Evolutionary conservation across 2,113 vertebrate species (phyloP).

Genomic region (Zapus hudsonius): DNA sequence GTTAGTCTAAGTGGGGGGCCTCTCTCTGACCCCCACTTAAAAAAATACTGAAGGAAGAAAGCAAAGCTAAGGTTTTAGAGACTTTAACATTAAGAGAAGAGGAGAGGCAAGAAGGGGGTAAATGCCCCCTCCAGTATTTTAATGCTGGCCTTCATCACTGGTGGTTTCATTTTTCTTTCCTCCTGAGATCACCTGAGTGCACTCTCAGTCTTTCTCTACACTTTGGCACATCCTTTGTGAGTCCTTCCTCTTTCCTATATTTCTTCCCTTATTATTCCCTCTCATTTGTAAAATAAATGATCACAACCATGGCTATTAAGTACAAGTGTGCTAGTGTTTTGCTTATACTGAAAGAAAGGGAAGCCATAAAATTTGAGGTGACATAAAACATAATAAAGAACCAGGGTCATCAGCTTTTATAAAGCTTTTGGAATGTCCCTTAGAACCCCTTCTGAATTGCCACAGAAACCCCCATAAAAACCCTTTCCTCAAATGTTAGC

Average conservation of each 20-base stretch:
- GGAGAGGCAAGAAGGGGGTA: too few relatives aligned
- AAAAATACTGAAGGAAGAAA: too few relatives aligned
- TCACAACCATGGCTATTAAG: neutral
- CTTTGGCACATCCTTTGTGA: neutral
- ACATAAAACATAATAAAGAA: conserved; percentile 65
- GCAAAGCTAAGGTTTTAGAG: too few relatives aligned
- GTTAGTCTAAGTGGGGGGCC: neutral
- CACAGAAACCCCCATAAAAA: conserved; percentile 2
- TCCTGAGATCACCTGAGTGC: neutral
- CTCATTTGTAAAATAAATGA: conserved; percentile 37
- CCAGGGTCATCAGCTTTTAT: conserved; percentile 4
- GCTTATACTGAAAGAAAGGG: conserved; percentile 48
- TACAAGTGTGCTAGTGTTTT: conserved; percentile 9
- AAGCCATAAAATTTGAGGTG: conserved; percentile 44
- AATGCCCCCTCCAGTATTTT: neutral
- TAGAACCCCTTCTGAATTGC: neutral
- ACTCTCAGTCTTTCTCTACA: conserved; percentile 1
- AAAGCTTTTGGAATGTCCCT: conserved; percentile 44
- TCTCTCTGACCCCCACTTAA: too few relatives aligned
- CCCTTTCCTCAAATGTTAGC: neutral
- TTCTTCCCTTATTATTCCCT: neutral
- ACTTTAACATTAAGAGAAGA: too few relatives aligned
- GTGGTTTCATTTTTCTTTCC: neutral
- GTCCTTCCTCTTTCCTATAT: neutral
- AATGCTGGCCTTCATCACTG: neutral